Conservation (phyloP, 2,113 vertebrate genomes). For the Protobothrops flavoviridis region DNA sequence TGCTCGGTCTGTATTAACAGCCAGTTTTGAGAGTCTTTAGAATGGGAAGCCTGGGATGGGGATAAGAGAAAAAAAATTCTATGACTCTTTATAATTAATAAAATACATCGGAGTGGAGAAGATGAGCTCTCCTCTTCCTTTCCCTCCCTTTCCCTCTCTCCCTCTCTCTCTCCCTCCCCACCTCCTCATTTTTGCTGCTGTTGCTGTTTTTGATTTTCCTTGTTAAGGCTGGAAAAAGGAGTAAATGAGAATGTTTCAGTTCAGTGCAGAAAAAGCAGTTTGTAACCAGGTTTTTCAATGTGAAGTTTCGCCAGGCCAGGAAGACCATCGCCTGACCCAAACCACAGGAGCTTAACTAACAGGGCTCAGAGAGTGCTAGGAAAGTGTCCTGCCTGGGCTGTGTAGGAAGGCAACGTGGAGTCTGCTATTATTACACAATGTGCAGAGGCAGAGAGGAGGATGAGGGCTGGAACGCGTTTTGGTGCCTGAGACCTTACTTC, state of each 20-base stretch:
- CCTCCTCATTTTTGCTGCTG: conserved; percentile 28
- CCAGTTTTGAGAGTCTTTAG: conserved; percentile 52
- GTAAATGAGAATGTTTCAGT: conserved; percentile 66
- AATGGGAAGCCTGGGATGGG: conserved; percentile 50
- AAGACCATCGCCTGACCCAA: conserved; percentile 67
- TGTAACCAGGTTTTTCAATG: conserved; percentile 64
- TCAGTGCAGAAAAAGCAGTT: conserved; percentile 67
- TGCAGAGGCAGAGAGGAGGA: conserved; percentile 37
- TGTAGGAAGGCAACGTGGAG: conserved; percentile 54
- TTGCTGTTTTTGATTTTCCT: conserved; percentile 75
- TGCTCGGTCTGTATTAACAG: conserved; percentile 61
- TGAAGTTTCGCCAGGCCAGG: conserved; percentile 67
- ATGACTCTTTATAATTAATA: conserved; percentile 38
- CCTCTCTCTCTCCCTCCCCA: not conserved
- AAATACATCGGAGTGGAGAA: conserved; percentile 46
- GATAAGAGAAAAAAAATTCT: conserved; percentile 49
- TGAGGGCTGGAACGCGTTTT: conserved; percentile 44
- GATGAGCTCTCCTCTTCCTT: conserved; percentile 56
- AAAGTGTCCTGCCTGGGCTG: conserved; percentile 56
- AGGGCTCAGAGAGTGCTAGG: conserved; percentile 59
- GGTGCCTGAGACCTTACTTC: conserved; percentile 51
- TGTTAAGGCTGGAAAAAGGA: conserved; percentile 51
- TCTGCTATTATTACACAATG: conserved; percentile 58
- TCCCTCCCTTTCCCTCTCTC: conserved; percentile 40
- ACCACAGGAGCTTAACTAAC: conserved; percentile 66